A percentile compares a stretch with the other conserved stretches of the same genome.
These are phyloP conservation scores for Candoia aspera DNA, from an alignment of 2,113 vertebrate genomes.

Conservation along the genomic window DNA sequence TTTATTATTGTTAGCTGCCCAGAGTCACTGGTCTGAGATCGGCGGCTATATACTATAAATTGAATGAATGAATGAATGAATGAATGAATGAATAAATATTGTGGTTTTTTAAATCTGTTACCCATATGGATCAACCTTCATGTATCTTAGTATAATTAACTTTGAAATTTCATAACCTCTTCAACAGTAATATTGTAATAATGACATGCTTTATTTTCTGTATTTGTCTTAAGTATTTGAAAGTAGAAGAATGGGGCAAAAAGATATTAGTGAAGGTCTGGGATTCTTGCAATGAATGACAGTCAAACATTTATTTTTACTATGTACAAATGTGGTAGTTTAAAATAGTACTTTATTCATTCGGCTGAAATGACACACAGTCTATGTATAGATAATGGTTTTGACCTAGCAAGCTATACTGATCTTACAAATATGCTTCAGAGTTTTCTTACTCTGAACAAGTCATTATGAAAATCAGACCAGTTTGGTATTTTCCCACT, in stretches of 20 bases:
- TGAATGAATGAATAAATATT: no score
- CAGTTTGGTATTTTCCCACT: slow-evolving; percentile 4
- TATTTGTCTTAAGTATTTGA: background rate
- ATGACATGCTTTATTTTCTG: background rate
- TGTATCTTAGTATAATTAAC: background rate
- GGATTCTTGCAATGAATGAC: slow-evolving; percentile 22
- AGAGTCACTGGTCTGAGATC: no score
- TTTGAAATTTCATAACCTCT: background rate
- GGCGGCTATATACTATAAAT: no score
- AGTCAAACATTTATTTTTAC: slow-evolving; percentile 51
- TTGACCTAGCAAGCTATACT: slow-evolving; percentile 46
- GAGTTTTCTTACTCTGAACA: background rate
- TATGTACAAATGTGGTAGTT: slow-evolving; percentile 63
- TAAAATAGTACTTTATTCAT: slow-evolving; percentile 73
- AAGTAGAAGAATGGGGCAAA: background rate
- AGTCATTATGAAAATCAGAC: slow-evolving; percentile 12
- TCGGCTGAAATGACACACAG: slow-evolving; percentile 56
- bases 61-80: no score
- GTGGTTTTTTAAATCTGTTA: no score
- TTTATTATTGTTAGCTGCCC: no score
- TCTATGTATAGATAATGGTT: slow-evolving; percentile 67
- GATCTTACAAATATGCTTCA: slow-evolving; percentile 40
- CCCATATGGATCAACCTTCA: background rate
- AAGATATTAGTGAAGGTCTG: slow-evolving; percentile 29
- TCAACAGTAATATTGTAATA: background rate